A percentile compares a stretch with the other conserved stretches of the same genome.
Evolutionary conservation across 2,797 vertebrate species (phyloP).

Genomic region (Poecilia wingei): DNA sequence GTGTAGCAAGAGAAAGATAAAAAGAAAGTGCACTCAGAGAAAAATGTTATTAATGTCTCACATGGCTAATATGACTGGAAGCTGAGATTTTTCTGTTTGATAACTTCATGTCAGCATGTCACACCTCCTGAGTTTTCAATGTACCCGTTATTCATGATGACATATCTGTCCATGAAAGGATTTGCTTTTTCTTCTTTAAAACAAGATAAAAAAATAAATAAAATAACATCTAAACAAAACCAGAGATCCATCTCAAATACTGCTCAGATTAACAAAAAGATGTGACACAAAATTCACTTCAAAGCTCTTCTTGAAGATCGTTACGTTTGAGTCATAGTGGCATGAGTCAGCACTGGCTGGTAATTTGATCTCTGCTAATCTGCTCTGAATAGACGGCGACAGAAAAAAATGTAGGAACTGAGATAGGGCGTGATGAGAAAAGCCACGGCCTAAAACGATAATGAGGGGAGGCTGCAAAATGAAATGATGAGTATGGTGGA

Average conservation of each 20-base stretch:
- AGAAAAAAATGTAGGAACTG: conserved; percentile 26
- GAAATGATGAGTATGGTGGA: conserved; percentile 15
- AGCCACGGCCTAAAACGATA: conserved; percentile 27
- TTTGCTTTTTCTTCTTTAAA: neutral
- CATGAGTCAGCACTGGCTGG: conserved; percentile 38
- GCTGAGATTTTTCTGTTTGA: neutral
- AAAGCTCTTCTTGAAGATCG: conserved; percentile 1
- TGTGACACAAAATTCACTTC: conserved; percentile 45
- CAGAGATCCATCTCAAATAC: neutral
- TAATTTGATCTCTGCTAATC: conserved; percentile 48
- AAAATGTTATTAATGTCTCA: neutral
- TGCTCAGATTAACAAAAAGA: conserved; percentile 38
- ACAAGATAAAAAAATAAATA: neutral
- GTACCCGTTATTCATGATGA: neutral
- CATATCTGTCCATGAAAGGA: neutral
- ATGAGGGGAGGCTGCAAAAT: conserved; percentile 28
- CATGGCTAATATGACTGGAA: neutral
- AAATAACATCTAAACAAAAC: neutral
- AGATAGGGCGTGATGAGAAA: conserved; percentile 33
- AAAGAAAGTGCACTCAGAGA: neutral
- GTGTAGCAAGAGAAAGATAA: neutral
- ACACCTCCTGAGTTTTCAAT: neutral
- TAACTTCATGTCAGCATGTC: neutral
- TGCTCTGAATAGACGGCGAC: conserved; percentile 42
- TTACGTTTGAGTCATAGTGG: neutral